A percentile compares a stretch with the other conserved stretches of the same genome.
phyloP scores from a whole-genome alignment of 2,113 vertebrate genomes.

The Scartelaos histophorus region DNA sequence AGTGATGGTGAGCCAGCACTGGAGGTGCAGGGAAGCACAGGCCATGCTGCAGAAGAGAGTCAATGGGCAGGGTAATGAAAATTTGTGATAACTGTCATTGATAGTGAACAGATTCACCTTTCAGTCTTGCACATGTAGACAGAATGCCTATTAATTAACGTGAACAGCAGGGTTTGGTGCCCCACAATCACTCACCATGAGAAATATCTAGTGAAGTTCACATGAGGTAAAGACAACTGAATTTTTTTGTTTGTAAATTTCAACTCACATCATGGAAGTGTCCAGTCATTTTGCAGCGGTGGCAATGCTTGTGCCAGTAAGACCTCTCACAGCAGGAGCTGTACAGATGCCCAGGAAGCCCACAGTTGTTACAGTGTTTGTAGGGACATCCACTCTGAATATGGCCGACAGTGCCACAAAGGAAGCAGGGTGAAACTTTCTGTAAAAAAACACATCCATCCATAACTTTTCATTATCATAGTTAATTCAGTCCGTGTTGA shows the following conservation, averaged over 20 bases:
- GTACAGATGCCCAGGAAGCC: constrained; percentile 81
- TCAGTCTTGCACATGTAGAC: constrained; percentile 27
- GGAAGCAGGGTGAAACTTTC: constrained; percentile 83
- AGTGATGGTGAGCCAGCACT: constrained; percentile 51
- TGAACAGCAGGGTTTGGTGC: constrained; percentile 68
- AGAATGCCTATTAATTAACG: constrained; percentile 68
- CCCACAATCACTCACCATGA: constrained; percentile 47
- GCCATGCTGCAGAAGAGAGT: constrained; percentile 58
- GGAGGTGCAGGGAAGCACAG: constrained; percentile 29
- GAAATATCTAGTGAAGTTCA: not conserved
- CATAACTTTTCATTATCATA: not conserved
- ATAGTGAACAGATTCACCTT: constrained; percentile 72
- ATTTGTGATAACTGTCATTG: constrained; percentile 69
- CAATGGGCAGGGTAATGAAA: constrained; percentile 66
- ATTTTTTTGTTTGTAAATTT: not conserved
- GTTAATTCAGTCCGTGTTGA: not conserved
- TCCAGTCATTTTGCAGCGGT: constrained; percentile 88
- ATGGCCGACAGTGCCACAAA: constrained; percentile 85
- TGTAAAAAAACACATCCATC: constrained; percentile 52
- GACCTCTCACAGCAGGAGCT: constrained; percentile 81
- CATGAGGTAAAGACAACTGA: too few relatives aligned
- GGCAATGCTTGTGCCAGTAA: constrained; percentile 86
- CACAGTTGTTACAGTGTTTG: constrained; percentile 87
- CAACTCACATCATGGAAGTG: constrained; percentile 92
- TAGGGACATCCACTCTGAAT: constrained; percentile 76